These are phyloP conservation scores for Hanleya hanleyi DNA, from an alignment of 2,888 invertebrate genomes.

Conservation along the genomic window DNA sequence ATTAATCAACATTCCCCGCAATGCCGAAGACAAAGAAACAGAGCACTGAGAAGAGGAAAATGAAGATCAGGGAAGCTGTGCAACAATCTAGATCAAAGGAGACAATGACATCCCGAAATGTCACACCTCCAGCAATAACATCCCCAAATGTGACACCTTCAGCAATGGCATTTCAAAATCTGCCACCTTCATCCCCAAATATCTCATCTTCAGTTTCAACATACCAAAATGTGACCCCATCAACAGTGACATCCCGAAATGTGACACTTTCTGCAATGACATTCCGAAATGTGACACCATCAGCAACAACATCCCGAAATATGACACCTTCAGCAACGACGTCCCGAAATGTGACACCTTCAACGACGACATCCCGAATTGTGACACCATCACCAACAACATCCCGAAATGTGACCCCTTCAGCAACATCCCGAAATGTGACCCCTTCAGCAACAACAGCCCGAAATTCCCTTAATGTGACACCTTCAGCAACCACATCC, in stretches of 20 bases:
- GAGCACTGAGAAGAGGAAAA: neutral
- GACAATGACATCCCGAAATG: neutral
- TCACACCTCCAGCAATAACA: neutral
- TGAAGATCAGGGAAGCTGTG: neutral
- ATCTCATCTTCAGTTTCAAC: neutral
- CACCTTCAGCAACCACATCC: no score
- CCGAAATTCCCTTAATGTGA: no score
- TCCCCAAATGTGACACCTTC: neutral
- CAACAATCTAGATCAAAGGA: neutral
- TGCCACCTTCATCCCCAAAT: neutral
- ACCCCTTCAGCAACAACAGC: no score
- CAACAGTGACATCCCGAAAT: neutral
- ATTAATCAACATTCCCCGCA: neutral
- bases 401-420: neutral
- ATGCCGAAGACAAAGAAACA: neutral
- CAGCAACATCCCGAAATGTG: no score
- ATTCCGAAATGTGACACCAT: neutral
- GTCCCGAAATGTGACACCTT: no score
- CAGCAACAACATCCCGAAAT: neutral
- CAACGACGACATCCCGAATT: no score
- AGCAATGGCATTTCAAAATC: neutral
- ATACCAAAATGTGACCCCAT: neutral
- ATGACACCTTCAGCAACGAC: no score
- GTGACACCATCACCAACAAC: neutral
- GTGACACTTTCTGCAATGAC: neutral